phyloP scores from a whole-genome alignment of 2,797 vertebrate species.

The Galago senegalensis region DNA sequence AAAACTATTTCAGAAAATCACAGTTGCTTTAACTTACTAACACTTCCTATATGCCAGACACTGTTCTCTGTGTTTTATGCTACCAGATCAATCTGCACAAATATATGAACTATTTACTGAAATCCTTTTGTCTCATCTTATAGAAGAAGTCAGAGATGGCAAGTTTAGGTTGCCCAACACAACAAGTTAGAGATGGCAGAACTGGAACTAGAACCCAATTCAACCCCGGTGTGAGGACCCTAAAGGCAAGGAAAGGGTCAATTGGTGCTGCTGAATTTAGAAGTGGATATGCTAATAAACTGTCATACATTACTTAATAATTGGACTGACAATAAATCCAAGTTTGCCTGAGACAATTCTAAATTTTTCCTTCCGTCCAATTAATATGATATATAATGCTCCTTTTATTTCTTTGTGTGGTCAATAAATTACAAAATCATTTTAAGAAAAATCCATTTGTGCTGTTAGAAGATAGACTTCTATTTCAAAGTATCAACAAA shows the following conservation, averaged over 20 bases:
- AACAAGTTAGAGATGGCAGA: background rate
- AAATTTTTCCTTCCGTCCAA: background rate
- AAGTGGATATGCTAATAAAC: background rate
- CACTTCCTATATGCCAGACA: background rate
- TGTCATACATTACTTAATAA: background rate
- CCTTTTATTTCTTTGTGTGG: background rate
- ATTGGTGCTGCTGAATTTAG: background rate
- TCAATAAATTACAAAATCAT: background rate
- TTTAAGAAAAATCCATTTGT: background rate
- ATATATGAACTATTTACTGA: background rate
- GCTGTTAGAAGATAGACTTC: background rate
- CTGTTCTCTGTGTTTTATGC: background rate
- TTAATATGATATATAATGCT: background rate
- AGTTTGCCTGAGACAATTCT: background rate
- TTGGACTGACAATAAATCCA: background rate
- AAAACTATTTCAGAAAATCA: slow-evolving; percentile 10
- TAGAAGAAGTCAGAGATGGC: background rate
- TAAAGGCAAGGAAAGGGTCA: background rate
- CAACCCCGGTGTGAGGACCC: background rate
- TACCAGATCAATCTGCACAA: background rate
- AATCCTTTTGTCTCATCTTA: background rate
- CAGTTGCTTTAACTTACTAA: background rate
- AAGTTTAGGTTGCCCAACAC: background rate
- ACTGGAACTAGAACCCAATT: background rate
- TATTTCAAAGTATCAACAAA: background rate